Evolutionary conservation across 2,797 vertebrate genomes (phyloP), one percentile per base, ranked within the genome.

Genomic region (Sebastes alutus): DNA sequence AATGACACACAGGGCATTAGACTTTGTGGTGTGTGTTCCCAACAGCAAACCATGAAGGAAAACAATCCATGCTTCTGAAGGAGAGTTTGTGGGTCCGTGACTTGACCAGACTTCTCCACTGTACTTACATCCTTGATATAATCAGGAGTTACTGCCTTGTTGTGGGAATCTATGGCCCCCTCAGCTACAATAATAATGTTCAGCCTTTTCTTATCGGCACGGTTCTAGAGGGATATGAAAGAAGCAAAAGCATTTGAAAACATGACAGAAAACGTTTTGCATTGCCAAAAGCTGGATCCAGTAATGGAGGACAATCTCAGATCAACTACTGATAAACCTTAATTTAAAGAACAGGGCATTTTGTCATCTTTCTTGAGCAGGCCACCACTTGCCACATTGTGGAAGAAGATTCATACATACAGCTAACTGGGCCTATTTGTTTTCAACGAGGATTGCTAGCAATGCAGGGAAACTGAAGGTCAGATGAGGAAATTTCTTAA

Each of bases 101-200:
- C 12, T 2, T 2, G 35, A 12, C 22, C 54, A 4, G 49, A 56
- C n/a, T 1, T 46, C 22, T 29, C 32, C 74, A 13, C 59, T 35
- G 69, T 93, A 96, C 97, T 97, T 95, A 99, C 98, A 59, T 99
- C 95, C 87, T 98, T 99, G 90, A 99, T 95, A 81, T 96, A 95
- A 84, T 99, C 97, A 1, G 98, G 97, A 0, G 97, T 97, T 88
- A 99, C 97, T 27, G 96, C 78, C 75, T 95, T 96, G 93, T 98
- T 99, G 83, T 96, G 96, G 86, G 63, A 86, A 88, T 99, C 98
- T 82, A 99, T 98, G 89, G 98, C 98, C 27, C 98, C 98, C 93
- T 99, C 98, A 0, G 98, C 96, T 87, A 99, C 96, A 83, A 99
- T 99, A 87, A 99, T 99, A 91, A 99, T 98, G 94, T 99, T 99